Evolutionary conservation across 2,888 invertebrate genomes (phyloP).

Genomic region (Marasmarcha lunaedactyla): DNA sequence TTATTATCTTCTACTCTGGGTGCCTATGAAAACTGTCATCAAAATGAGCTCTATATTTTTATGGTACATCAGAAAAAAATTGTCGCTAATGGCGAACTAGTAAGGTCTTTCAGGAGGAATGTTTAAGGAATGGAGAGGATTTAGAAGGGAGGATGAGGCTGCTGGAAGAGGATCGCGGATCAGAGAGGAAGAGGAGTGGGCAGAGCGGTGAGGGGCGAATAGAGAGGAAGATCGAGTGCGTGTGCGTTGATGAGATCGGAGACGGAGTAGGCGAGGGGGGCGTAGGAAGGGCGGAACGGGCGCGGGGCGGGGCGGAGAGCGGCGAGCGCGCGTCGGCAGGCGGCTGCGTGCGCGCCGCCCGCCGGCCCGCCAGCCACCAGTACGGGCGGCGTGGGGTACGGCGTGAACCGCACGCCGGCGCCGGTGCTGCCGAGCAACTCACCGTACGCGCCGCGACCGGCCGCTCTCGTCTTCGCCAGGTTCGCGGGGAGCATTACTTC

Average conservation of each 20-base stretch:
- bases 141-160: conserved; percentile 59
- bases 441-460: conserved; percentile 97
- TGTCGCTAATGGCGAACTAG: conserved; percentile 52
- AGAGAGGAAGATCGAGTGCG: conserved; percentile 79
- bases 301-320: conserved; percentile 52
- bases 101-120: conserved; percentile 26
- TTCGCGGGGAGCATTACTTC: conserved; percentile 99
- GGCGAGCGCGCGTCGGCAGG: conserved; percentile 57
- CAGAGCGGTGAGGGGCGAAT: conserved; percentile 78
- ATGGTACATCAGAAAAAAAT: conserved; percentile 56
- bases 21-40: conserved; percentile 19
- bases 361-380: conserved; percentile 48
- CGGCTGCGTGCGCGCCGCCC: conserved; percentile 44
- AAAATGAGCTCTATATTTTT: conserved; percentile 47
- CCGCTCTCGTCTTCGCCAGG: conserved; percentile 94
- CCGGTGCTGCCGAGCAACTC: conserved; percentile 89
- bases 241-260: conserved; percentile 73
- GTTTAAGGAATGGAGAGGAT: conserved; percentile 9
- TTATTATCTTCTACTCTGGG: conserved; percentile 29
- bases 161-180: conserved; percentile 65
- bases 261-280: conserved; percentile 56
- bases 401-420: conserved; percentile 74
- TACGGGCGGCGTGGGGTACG: conserved; percentile 65
- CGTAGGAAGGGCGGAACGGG: conserved; percentile 43
- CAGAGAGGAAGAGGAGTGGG: conserved; percentile 65